phyloP scores from a whole-genome alignment of 1,140 invertebrate genomes.

The Drosophila ficusphila region DNA sequence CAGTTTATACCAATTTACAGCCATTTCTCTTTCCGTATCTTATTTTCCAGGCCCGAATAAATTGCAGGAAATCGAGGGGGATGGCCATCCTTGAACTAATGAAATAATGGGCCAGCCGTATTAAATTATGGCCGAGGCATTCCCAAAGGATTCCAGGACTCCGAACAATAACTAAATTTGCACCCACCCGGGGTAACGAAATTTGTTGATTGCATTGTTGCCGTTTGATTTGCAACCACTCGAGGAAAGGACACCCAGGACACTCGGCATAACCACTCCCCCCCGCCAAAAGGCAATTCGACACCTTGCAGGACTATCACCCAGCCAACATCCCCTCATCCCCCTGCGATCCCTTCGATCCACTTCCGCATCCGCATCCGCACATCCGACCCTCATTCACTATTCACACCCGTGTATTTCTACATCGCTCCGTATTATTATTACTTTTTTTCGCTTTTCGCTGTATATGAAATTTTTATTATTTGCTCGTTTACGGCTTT shows the following conservation, averaged over 20 bases:
- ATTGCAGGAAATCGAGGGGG: conserved; percentile 40
- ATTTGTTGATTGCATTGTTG: conserved; percentile 81
- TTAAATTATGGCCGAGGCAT: conserved; percentile 72
- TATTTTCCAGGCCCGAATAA: conserved; percentile 17
- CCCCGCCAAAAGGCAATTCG: conserved; percentile 14
- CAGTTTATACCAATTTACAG: conserved; percentile 53
- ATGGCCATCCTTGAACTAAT: conserved; percentile 63
- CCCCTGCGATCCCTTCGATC: conserved; percentile 11
- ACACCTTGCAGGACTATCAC: conserved; percentile 39
- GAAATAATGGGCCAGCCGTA: conserved; percentile 74
- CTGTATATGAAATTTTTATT: conserved; percentile 69
- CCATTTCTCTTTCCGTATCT: neutral
- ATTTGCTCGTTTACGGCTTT: conserved; percentile 75
- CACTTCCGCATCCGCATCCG: conserved; percentile 15
- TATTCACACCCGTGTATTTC: conserved; percentile 79
- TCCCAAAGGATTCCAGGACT: conserved; percentile 48
- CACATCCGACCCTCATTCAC: conserved; percentile 66
- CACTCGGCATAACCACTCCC: too few species aligned
- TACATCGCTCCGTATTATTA: conserved; percentile 35
- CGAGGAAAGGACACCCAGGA: conserved; percentile 8
- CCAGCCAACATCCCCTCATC: neutral
- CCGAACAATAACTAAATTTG: conserved; percentile 80
- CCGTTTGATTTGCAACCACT: conserved; percentile 68
- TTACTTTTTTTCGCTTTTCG: conserved; percentile 46
- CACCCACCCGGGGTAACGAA: conserved; percentile 58